Evolutionary conservation across 2,797 vertebrate species (phyloP).

Genomic region (Craterocephalus amniculus): DNA sequence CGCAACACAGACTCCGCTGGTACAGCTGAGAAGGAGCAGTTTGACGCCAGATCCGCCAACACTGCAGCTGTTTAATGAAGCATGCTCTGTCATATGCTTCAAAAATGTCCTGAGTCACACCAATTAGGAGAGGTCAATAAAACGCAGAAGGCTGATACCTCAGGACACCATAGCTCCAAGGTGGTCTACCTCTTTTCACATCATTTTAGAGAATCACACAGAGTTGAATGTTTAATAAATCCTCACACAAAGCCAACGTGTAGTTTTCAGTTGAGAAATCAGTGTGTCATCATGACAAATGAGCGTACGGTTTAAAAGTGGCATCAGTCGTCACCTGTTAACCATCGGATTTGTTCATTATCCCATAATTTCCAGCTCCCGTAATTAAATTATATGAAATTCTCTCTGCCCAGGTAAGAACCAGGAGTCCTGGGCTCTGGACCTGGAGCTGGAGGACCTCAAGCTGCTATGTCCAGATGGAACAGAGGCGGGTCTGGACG

Average conservation of each 20-base stretch:
- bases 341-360: neutral
- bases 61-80: constrained; percentile 64
- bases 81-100: constrained; percentile 64
- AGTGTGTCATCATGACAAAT: neutral
- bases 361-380: neutral
- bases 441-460: constrained; percentile 85
- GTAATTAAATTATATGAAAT: neutral
- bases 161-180: constrained; percentile 24
- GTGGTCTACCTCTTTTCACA: constrained; percentile 7
- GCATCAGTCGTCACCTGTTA: neutral
- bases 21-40: constrained; percentile 58
- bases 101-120: constrained; percentile 55
- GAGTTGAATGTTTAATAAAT: neutral
- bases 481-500: constrained; percentile 70
- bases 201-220: neutral
- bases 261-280: neutral
- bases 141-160: constrained; percentile 48
- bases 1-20: constrained; percentile 58
- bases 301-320: neutral
- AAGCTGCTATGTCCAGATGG: constrained; percentile 87
- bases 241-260: neutral
- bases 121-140: constrained; percentile 66
- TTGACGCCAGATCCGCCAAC: constrained; percentile 50
- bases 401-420: constrained; percentile 78
- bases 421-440: constrained; percentile 86